Base-by-base conservation (phyloP, 2,797 vertebrate species). In the Anguilla anguilla region DNA sequence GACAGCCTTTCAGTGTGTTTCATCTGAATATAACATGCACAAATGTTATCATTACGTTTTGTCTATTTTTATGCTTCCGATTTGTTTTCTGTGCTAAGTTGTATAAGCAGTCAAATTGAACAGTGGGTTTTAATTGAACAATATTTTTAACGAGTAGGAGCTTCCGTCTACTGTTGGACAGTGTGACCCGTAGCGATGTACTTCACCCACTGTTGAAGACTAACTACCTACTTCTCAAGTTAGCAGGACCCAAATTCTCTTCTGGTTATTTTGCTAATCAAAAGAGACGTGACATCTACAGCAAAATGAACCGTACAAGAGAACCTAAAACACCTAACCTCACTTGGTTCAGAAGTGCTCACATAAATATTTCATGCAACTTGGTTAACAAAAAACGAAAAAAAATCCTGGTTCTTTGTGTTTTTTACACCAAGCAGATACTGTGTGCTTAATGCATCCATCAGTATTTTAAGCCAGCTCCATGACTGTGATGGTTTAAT, bases 101-200 rank as follows among this genome's bases (percentile, higher is more conserved):
- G 89, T 28, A 87, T 61, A 86, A 77, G 9, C 87, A 69, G 87
- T 87, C 86, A 59, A 89, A 91, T 81, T 79, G 81, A 92, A 86
- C 86, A 87, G 86, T 86, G 74, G 89, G 84, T 4, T 43, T 43
- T 43, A 43, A 43, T 43, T 43, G 39, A 43, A 43, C 39, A 90
- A 87, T 90, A 89, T 55, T 92, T 93, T 92, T 92, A 93, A 93
- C 92, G 92, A 92, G 92, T 7, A 85, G 19, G 9, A 81, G 35
- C 85, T 15, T 85, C 85, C 55, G 88, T 61, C 84, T 86, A 28
- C 83, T 91, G 90, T 93, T 88, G 87, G 88, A 88, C 86, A 11
- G 88, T 92, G 89, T 90, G 22, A 90, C 67, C 79, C 85, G 85
- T 67, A 83, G 15, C 22, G 39, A 87, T 90, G 86, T 55, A 46